Evolutionary conservation across 2,113 vertebrate species (phyloP).

Genomic region (Chaetops frenatus): DNA sequence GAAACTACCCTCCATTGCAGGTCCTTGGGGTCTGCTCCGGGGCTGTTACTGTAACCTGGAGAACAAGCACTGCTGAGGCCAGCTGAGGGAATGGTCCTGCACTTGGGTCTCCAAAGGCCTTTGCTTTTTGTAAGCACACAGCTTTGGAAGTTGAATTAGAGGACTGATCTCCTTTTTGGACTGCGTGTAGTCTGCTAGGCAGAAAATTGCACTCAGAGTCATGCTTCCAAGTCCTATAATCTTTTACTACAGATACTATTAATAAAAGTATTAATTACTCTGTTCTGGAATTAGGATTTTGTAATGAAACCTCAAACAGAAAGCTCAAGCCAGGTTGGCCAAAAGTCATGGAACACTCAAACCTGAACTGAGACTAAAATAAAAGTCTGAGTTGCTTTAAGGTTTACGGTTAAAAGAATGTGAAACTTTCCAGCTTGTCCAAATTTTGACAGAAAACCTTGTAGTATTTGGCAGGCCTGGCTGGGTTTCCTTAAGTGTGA

Average conservation of each 20-base stretch:
- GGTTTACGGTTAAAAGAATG: conserved; percentile 24
- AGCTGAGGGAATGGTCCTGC: background rate
- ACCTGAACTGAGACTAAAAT: background rate
- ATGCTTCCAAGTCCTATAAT: background rate
- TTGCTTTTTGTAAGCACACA: background rate
- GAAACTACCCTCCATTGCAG: background rate
- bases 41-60: background rate
- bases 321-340: conserved; percentile 17
- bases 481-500: conserved; percentile 33
- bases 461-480: conserved; percentile 34
- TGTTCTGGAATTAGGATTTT: conserved; percentile 9
- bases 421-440: conserved; percentile 42
- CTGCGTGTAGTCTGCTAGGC: background rate
- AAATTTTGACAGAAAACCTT: conserved; percentile 50
- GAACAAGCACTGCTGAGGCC: background rate
- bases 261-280: conserved; percentile 46
- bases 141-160: background rate
- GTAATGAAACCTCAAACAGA: conserved; percentile 11
- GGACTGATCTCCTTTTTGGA: background rate
- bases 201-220: background rate
- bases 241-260: conserved; percentile 32
- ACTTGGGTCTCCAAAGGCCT: background rate
- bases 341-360: conserved; percentile 18
- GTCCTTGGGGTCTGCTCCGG: background rate
- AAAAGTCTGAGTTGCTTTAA: conserved; percentile 19